Evolutionary conservation across 2,113 vertebrate genomes (phyloP).

Genomic region (Bos taurus): DNA sequence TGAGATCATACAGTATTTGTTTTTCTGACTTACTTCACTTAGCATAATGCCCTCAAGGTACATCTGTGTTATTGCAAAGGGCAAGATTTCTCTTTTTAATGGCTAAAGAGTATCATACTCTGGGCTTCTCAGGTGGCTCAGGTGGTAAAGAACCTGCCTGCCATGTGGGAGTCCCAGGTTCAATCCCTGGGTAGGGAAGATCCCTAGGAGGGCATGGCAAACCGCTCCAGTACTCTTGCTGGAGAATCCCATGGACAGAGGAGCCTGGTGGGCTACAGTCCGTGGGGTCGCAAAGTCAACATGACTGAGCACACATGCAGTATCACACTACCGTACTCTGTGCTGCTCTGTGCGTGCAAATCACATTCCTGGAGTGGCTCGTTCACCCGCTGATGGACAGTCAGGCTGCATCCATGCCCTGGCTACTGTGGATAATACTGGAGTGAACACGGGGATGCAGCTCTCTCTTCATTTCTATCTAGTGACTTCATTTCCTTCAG

Average conservation of each 20-base stretch:
- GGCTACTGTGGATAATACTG: background rate
- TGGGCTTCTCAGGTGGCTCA: too few species aligned
- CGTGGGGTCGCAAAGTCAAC: fast-evolving
- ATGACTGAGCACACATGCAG: background rate
- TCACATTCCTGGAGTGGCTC: background rate
- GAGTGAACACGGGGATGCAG: background rate
- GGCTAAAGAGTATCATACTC: background rate
- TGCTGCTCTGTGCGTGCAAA: fast-evolving
- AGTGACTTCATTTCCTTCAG: background rate
- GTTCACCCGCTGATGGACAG: background rate
- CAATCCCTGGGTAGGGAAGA: background rate
- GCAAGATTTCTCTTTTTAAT: background rate
- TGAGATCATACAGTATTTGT: background rate
- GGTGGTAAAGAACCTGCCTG: background rate
- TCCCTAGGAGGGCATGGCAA: background rate
- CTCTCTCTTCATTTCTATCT: background rate
- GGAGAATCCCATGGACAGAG: background rate
- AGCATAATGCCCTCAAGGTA: background rate
- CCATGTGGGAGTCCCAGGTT: background rate
- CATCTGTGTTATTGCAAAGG: background rate
- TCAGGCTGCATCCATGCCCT: background rate
- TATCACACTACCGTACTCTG: fast-evolving
- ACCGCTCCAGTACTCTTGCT: background rate
- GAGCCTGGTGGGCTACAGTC: background rate
- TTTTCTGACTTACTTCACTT: background rate